These are phyloP conservation scores for Jaculus jaculus DNA, from an alignment of 2,113 vertebrate species.

Conservation along the genomic window DNA sequence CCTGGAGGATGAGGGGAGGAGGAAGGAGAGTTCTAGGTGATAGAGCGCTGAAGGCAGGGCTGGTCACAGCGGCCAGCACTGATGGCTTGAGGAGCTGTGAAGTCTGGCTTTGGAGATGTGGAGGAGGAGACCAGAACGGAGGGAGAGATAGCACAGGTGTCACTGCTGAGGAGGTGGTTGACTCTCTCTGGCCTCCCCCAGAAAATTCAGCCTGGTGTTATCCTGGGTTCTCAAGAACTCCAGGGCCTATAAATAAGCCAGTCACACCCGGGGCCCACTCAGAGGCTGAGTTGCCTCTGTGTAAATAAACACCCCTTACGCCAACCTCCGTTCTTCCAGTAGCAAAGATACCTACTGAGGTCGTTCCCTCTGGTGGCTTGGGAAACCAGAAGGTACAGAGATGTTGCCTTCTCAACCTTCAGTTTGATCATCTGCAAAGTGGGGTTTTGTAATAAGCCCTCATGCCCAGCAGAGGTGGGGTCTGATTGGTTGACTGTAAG, in stretches of 20 bases:
- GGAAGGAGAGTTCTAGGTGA: not conserved
- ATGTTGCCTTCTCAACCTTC: not conserved
- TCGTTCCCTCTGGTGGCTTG: constrained; percentile 37
- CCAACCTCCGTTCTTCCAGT: not conserved
- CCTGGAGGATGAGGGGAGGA: not conserved
- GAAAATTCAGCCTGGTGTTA: not conserved
- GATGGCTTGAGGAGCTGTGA: not conserved
- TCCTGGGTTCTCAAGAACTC: constrained; percentile 16
- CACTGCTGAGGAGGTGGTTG: not conserved
- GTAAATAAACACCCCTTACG: constrained; percentile 54
- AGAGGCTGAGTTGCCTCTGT: not conserved
- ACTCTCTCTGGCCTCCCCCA: not conserved
- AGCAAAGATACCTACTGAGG: constrained; percentile 41
- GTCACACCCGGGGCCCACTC: not conserved
- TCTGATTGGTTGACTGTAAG: not conserved
- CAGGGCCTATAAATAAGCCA: not conserved
- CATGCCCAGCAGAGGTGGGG: not conserved
- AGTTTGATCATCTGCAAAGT: constrained; percentile 24
- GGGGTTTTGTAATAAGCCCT: constrained; percentile 17
- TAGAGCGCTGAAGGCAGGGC: not conserved
- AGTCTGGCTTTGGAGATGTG: not conserved
- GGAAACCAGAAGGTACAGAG: not conserved
- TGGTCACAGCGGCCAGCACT: no score
- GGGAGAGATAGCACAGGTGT: not conserved
- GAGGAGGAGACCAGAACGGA: not conserved